phyloP scores from a whole-genome alignment of 2,113 vertebrate genomes.

The Peucedramus taeniatus region DNA sequence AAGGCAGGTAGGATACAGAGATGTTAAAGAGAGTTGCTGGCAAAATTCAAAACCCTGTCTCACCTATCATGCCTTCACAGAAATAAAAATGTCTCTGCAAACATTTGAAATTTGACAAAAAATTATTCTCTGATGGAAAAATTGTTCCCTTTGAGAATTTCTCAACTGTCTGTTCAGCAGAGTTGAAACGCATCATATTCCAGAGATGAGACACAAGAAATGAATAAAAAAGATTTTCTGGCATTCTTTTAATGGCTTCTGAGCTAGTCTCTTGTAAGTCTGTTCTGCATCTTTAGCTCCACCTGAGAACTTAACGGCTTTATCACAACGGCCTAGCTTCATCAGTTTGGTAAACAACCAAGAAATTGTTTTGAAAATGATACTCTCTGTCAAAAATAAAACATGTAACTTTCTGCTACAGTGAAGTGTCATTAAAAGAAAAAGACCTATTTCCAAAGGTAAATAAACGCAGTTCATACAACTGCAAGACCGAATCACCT shows the following conservation, averaged over 20 bases:
- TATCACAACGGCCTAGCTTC: conserved; percentile 1
- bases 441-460: not conserved
- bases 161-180: not conserved
- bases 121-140: not conserved
- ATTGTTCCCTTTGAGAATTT: not conserved
- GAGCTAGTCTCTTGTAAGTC: not conserved
- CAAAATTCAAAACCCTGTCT: not conserved
- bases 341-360: conserved; percentile 45
- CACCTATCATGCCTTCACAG: not conserved
- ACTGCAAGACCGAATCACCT: not conserved
- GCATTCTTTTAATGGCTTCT: not conserved
- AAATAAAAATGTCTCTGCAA: not conserved
- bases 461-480: not conserved
- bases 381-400: not conserved
- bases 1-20: not conserved
- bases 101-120: not conserved
- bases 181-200: not conserved
- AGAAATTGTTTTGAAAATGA: conserved; percentile 31
- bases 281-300: not conserved
- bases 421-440: not conserved
- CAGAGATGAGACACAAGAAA: not conserved
- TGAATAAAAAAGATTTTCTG: not conserved
- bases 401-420: not conserved
- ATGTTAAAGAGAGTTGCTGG: not conserved
- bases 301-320: conserved; percentile 19